phyloP scores from a whole-genome alignment of 2,113 vertebrate species.

The Catharus fuscescens region DNA sequence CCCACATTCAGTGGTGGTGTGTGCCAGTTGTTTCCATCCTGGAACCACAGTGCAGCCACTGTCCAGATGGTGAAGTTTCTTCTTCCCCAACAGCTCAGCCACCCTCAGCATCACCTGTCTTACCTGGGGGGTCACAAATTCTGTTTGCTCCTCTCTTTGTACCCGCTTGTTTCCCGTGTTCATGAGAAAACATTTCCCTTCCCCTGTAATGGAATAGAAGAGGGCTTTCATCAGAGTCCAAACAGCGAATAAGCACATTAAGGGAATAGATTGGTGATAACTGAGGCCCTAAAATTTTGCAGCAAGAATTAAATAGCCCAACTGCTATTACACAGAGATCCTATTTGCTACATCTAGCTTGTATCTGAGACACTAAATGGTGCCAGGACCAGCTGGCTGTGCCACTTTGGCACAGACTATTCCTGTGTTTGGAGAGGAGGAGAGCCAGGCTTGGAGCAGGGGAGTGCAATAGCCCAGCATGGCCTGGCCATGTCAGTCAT shows the following conservation, averaged over 20 bases:
- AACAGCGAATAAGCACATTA: neutral
- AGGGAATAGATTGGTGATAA: neutral
- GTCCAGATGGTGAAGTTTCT: neutral
- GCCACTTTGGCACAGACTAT: neutral
- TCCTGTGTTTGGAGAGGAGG: neutral
- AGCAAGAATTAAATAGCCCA: neutral
- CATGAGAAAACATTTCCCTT: neutral
- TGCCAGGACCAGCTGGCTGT: neutral
- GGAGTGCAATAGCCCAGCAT: neutral
- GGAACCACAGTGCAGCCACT: rapidly evolving
- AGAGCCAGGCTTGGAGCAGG: neutral
- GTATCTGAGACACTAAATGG: neutral
- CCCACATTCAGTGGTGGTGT: rapidly evolving
- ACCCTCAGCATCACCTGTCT: neutral
- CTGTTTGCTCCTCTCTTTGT: neutral
- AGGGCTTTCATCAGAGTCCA: neutral
- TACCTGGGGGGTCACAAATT: neutral
- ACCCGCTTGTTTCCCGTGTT: neutral
- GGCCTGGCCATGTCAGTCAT: neutral
- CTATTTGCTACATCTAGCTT: neutral
- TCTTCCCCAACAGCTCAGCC: neutral
- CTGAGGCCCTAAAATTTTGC: neutral
- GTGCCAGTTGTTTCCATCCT: neutral
- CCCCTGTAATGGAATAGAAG: neutral
- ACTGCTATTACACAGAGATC: neutral